A percentile compares a stretch with the other conserved stretches of the same genome.
Conservation (phyloP, 2,888 invertebrate species). For the Carabus problematicus region DNA sequence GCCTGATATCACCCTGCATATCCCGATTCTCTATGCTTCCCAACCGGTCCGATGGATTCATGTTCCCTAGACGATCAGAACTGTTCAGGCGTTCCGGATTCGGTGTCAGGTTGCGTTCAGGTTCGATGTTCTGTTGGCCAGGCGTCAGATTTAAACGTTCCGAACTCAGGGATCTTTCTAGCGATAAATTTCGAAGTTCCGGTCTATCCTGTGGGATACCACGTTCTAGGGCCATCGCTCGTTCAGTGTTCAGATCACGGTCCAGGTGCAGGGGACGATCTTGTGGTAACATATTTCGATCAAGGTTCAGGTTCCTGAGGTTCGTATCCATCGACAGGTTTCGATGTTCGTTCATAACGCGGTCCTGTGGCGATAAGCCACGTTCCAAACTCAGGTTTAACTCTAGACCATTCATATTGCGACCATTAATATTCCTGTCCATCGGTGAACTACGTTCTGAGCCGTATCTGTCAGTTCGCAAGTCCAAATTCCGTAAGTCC, state of each 20-base stretch:
- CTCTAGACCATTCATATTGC: conserved; percentile 52
- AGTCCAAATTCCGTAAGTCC: conserved; percentile 51
- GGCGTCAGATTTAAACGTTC: conserved; percentile 35
- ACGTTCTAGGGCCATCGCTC: conserved; percentile 46
- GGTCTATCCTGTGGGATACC: conserved; percentile 12
- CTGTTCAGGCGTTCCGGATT: conserved; percentile 9
- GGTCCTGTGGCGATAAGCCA: conserved; percentile 44
- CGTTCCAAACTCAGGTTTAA: conserved; percentile 53
- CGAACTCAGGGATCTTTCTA: conserved; percentile 31
- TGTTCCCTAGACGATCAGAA: not conserved
- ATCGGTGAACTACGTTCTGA: conserved; percentile 25
- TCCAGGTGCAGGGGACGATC: conserved; percentile 51
- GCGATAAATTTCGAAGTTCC: conserved; percentile 20
- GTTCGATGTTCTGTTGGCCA: conserved; percentile 26
- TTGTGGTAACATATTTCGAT: conserved; percentile 27
- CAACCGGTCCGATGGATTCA: conserved; percentile 22
- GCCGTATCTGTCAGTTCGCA: conserved; percentile 39
- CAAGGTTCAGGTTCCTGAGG: conserved; percentile 13
- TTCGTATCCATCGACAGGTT: conserved; percentile 27
- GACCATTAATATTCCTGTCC: conserved; percentile 21
- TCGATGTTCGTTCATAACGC: conserved; percentile 23
- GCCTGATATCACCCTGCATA: conserved; percentile 47
- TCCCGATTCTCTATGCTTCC: conserved; percentile 49
- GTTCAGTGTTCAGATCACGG: conserved; percentile 53
- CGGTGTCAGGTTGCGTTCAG: conserved; percentile 31